phyloP scores from a whole-genome alignment of 2,113 vertebrate species.

The Caranx ignobilis region DNA sequence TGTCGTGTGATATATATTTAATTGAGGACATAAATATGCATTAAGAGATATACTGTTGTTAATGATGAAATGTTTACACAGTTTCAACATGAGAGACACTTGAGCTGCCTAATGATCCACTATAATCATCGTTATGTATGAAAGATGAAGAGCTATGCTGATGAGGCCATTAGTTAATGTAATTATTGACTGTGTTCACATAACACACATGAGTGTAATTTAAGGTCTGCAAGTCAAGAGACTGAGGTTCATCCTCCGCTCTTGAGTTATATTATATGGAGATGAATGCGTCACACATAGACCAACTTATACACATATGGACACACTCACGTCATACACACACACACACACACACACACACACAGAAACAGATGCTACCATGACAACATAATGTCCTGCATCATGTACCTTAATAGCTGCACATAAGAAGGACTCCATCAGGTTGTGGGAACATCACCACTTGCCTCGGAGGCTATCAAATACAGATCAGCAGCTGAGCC shows the following conservation, averaged over 20 bases:
- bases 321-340: neutral
- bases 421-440: conserved; percentile 32
- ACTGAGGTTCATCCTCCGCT: conserved; percentile 15
- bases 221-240: conserved; percentile 16
- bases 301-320: neutral
- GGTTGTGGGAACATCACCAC: conserved; percentile 1
- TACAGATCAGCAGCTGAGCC: conserved; percentile 41
- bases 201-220: conserved; percentile 25
- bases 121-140: conserved; percentile 42
- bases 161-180: conserved; percentile 46
- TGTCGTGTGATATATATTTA: neutral
- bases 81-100: conserved; percentile 17
- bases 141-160: conserved; percentile 42
- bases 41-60: neutral
- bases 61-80: conserved; percentile 34
- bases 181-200: conserved; percentile 39
- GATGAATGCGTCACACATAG: conserved; percentile 11
- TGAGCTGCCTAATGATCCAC: conserved; percentile 39
- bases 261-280: conserved; percentile 15
- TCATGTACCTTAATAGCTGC: conserved; percentile 24
- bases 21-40: neutral
- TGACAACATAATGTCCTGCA: conserved; percentile 25
- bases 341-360: neutral
- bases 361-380: conserved; percentile 31
- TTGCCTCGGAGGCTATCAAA: conserved; percentile 30